Evolutionary conservation across 2,113 vertebrate genomes (phyloP).

Genomic region (Amphiprion percula): DNA sequence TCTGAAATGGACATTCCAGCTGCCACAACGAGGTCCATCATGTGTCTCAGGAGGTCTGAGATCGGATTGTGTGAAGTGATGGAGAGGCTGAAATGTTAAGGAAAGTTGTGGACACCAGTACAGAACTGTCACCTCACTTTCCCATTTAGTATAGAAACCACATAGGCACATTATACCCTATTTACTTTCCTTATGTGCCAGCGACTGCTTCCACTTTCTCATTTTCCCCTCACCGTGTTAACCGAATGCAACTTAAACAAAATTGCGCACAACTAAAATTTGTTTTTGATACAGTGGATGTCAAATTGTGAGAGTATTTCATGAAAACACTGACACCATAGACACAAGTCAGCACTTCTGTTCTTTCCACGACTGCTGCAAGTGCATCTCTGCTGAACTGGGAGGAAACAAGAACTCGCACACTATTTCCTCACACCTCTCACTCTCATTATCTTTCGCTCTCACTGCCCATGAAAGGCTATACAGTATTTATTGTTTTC

Average conservation of each 20-base stretch:
- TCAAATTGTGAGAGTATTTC: background rate
- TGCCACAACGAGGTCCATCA: background rate
- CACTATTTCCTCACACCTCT: background rate
- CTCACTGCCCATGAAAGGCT: slow-evolving; percentile 1
- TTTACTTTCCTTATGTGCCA: too few relatives aligned
- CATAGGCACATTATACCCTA: too few relatives aligned
- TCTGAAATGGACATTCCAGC: background rate
- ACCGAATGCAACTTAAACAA: too few relatives aligned
- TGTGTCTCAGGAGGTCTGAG: too few relatives aligned
- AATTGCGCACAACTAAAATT: too few relatives aligned
- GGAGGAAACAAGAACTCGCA: background rate
- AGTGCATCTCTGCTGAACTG: background rate
- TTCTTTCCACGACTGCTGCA: background rate
- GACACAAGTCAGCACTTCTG: background rate
- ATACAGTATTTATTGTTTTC: slow-evolving; percentile 27
- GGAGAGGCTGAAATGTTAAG: background rate
- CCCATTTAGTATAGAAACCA: too few relatives aligned
- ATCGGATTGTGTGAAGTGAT: too few relatives aligned
- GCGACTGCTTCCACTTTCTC: background rate
- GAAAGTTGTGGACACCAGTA: background rate
- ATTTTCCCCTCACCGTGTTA: background rate
- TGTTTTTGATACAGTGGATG: background rate
- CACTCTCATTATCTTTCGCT: background rate
- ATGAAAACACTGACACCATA: background rate
- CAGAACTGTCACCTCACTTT: too few relatives aligned